Percentiles rank a stretch among this genome's conserved stretches.
Conservation (phyloP, 2,888 invertebrate species). For the Thysanoteuthis rhombus region DNA sequence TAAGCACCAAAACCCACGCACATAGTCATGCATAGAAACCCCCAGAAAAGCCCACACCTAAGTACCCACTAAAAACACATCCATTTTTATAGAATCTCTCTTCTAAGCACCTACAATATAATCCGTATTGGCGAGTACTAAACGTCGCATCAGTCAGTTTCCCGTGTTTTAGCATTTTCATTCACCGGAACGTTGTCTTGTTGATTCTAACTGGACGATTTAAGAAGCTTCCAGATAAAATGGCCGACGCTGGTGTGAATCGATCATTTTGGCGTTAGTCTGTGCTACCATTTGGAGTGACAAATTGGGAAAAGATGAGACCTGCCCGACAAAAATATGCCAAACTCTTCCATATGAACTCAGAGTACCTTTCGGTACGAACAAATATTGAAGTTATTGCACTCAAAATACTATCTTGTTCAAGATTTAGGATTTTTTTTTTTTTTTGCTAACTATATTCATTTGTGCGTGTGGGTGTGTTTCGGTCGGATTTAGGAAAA, state of each 20-base stretch:
- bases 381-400: background rate
- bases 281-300: background rate
- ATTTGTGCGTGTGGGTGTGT: background rate
- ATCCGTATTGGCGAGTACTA: background rate
- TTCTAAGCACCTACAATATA: background rate
- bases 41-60: background rate
- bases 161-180: background rate
- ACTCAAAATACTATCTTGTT: background rate
- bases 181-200: background rate
- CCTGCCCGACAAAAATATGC: background rate
- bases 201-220: constrained; percentile 12
- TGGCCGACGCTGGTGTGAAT: background rate
- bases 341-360: background rate
- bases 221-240: constrained; percentile 12
- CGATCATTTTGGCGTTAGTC: background rate
- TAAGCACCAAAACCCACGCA: no score
- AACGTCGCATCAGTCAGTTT: background rate
- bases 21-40: no score
- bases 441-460: background rate
- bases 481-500: no score
- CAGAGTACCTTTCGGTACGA: background rate
- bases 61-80: background rate
- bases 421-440: background rate
- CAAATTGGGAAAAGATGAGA: background rate
- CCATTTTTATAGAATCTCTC: background rate